A percentile compares a stretch with the other conserved stretches of the same genome.
These are phyloP conservation scores for Kryptopterus vitreolus DNA, from an alignment of 2,797 vertebrate genomes.

Conservation along the genomic window DNA sequence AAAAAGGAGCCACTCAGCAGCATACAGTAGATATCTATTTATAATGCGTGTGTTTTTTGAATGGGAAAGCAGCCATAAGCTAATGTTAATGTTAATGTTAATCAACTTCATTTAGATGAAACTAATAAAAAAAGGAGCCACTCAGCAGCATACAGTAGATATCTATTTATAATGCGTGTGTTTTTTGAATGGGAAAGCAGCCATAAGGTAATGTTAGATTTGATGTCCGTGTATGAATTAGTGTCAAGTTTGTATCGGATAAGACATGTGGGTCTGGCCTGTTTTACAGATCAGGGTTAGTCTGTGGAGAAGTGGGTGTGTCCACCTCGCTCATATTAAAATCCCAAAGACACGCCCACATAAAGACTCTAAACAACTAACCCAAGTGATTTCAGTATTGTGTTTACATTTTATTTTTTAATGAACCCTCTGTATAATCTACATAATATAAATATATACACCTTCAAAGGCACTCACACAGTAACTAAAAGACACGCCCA, in stretches of 20 bases:
- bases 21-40: neutral
- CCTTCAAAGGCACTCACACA: neutral
- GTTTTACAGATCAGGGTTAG: neutral
- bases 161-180: neutral
- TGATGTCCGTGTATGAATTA: neutral
- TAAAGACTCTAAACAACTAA: neutral
- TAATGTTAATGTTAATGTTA: no score
- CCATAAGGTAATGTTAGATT: neutral
- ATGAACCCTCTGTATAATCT: no score
- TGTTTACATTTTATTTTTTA: neutral
- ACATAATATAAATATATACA: no score
- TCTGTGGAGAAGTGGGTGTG: neutral
- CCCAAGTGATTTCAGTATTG: neutral
- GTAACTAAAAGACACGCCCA: neutral
- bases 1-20: conserved; percentile 6
- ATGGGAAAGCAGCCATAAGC: no score
- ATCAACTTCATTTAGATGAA: neutral
- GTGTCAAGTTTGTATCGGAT: neutral
- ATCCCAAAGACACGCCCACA: neutral
- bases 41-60: neutral
- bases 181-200: neutral
- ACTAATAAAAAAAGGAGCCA: conserved; percentile 3
- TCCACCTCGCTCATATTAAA: neutral
- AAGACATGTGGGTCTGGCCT: neutral
- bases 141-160: neutral